A percentile compares a stretch with the other conserved stretches of the same genome.
These are phyloP conservation scores for Slavum lentiscoides DNA, from an alignment of 2,888 invertebrate species.

Conservation along the genomic window DNA sequence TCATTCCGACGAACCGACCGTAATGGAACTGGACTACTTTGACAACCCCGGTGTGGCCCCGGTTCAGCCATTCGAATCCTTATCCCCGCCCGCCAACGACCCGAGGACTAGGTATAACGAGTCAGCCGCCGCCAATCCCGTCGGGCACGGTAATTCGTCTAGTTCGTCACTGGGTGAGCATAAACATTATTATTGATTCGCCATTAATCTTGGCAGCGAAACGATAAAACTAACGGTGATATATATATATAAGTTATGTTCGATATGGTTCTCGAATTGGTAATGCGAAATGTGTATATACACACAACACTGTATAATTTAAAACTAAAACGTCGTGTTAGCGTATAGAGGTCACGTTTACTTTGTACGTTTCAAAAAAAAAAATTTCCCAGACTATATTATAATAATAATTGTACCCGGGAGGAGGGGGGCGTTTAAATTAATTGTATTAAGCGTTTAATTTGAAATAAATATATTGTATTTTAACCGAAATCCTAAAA, in stretches of 20 bases:
- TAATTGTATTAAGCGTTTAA: too few species aligned
- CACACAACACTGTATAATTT: too few species aligned
- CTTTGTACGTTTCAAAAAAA: too few species aligned
- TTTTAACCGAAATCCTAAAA: too few species aligned
- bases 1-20: slow-evolving; percentile 71
- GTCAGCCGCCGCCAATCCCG: slow-evolving; percentile 1
- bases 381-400: too few species aligned
- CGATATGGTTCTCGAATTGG: slow-evolving; percentile 10
- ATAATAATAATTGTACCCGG: too few species aligned
- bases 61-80: slow-evolving; percentile 55
- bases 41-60: slow-evolving; percentile 61
- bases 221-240: background rate
- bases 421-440: too few species aligned
- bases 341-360: too few species aligned
- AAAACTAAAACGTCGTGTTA: too few species aligned
- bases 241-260: too few species aligned
- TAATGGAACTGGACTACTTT: slow-evolving; percentile 61
- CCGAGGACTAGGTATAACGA: slow-evolving; percentile 40
- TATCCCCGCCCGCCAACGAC: slow-evolving; percentile 41
- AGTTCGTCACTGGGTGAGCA: slow-evolving; percentile 42
- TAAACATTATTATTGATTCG: background rate
- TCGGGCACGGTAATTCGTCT: slow-evolving; percentile 23
- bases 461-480: too few species aligned
- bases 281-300: too few species aligned
- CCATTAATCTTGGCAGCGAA: background rate